A percentile compares a stretch with the other conserved stretches of the same genome.
phyloP scores from a whole-genome alignment of 1,140 invertebrate genomes.

The Acromyrmex heyeri region DNA sequence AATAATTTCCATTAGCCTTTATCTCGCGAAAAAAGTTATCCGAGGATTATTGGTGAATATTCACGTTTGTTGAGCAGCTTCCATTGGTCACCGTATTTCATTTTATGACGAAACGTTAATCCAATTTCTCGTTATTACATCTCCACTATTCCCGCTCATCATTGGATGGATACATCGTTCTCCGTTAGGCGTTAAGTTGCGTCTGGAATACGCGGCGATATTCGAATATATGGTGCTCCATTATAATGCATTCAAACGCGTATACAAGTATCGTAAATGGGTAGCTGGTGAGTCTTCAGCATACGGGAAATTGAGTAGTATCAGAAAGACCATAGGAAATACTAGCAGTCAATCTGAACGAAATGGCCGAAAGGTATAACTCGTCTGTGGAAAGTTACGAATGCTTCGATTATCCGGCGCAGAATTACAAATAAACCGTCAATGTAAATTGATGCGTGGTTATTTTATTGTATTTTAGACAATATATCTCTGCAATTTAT shows the following conservation, averaged over 20 bases:
- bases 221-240: slow-evolving; percentile 40
- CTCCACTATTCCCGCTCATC: slow-evolving; percentile 38
- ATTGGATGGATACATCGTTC: slow-evolving; percentile 43
- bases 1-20: slow-evolving; percentile 29
- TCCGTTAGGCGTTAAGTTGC: slow-evolving; percentile 2
- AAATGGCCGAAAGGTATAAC: slow-evolving; percentile 47
- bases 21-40: slow-evolving; percentile 7
- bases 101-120: slow-evolving; percentile 49
- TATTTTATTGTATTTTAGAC: neutral
- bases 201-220: slow-evolving; percentile 7
- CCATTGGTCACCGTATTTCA: slow-evolving; percentile 19
- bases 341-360: slow-evolving; percentile 32
- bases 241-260: slow-evolving; percentile 63
- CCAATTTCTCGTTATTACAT: slow-evolving; percentile 51
- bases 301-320: slow-evolving; percentile 65
- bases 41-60: slow-evolving; percentile 61
- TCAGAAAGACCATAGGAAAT: slow-evolving; percentile 53
- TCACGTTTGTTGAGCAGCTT: slow-evolving; percentile 56
- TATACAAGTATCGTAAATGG: slow-evolving; percentile 51
- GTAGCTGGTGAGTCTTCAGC: slow-evolving; percentile 33
- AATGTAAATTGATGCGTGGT: slow-evolving; percentile 17
- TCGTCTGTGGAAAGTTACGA: slow-evolving; percentile 34
- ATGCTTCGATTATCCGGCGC: slow-evolving; percentile 28
- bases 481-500: neutral
- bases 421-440: neutral